Evolutionary conservation across 2,797 vertebrate species (phyloP), one percentile per base, ranked within the genome.

Genomic region (Sebastes cheni): DNA sequence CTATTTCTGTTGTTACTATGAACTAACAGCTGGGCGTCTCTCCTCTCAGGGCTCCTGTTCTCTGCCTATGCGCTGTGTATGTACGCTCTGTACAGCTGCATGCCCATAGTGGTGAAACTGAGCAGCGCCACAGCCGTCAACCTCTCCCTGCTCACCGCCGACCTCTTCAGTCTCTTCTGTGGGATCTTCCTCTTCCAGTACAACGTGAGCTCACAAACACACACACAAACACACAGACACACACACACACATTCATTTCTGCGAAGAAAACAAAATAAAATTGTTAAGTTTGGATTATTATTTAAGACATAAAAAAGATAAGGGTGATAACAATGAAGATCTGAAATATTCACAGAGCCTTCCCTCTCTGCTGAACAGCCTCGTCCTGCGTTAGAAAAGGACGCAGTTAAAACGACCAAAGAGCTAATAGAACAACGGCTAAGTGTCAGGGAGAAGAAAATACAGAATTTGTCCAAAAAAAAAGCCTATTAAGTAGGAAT

Each of bases 121-220:
- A 97, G 95, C 55, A 99, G 97, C 0, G 98, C 98, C 34, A 97
- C 98, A 9, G 96, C 98, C 0, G 97, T 98, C 88, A 99, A 99
- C 94, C 94, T 99, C 65, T 98, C 97, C 2, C 95, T 99, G 91
- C 95, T 99, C 88, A 99, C 98, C 1, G 95, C 98, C 0, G 98
- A 99, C 87, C 95, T 99, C 82, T 98, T 99, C 94, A 97, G 97
- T 29, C 95, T 99, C 71, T 98, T 99, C 91, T 96, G 96, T 80
- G 98, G 98, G 16, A 92, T 99, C 67, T 98, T 98, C 90, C 93
- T 99, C 30, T 99, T 99, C 91, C 89, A 67, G 18, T 99, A 97
- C 91, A 93, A 92, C 14, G 98, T 99, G 78, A 88, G 88, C 34
- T 0, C 12, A 74, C 64, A 72, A 20, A 68, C 64, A 59, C 68